Evolutionary conservation across 2,113 vertebrate species (phyloP).

Genomic region (Stegastes partitus): DNA sequence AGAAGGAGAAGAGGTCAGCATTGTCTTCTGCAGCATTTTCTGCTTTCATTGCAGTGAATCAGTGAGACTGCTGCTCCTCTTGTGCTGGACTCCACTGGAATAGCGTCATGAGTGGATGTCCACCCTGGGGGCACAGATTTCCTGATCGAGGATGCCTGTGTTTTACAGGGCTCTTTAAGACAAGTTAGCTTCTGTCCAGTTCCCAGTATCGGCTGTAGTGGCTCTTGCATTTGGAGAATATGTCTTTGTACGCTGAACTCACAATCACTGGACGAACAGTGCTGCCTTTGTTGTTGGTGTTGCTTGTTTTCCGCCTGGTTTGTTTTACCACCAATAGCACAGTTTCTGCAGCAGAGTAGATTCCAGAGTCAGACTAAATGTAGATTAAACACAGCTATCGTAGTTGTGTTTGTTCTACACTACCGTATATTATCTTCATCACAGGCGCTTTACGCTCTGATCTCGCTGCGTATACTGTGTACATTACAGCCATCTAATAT

Average conservation of each 20-base stretch:
- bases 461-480: background rate
- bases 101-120: background rate
- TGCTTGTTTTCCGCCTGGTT: constrained; percentile 16
- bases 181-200: constrained; percentile 16
- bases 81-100: background rate
- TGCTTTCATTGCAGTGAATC: constrained; percentile 10
- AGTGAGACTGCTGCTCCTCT: background rate
- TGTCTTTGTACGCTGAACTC: constrained; percentile 16
- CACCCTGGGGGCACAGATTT: background rate
- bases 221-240: constrained; percentile 12
- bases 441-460: background rate
- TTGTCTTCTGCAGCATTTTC: too few relatives aligned
- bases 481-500: background rate
- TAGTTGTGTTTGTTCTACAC: constrained; percentile 20
- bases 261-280: constrained; percentile 31
- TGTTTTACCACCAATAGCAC: constrained; percentile 17
- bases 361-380: background rate
- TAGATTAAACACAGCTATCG: constrained; percentile 1
- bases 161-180: constrained; percentile 17
- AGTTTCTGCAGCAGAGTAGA: constrained; percentile 12
- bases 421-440: background rate
- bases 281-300: constrained; percentile 22
- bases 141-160: too few relatives aligned
- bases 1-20: constrained; percentile 27
- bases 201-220: constrained; percentile 29